Conservation (phyloP, 2,888 invertebrate genomes). For the Philhelius pedissequus region DNA sequence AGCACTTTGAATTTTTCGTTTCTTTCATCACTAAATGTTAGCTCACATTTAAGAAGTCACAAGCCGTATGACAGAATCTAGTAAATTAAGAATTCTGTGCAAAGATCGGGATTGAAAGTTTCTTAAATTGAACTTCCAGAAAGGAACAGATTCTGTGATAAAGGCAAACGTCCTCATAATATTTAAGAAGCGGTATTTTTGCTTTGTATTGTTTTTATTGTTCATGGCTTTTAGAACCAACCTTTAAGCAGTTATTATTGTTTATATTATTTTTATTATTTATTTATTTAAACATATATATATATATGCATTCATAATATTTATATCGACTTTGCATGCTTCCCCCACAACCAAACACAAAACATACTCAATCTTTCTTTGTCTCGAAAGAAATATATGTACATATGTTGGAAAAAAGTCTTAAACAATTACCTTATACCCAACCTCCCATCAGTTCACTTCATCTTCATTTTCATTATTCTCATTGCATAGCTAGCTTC, state of each 20-base stretch:
- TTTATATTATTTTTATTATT: conserved; percentile 16
- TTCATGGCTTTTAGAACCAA: conserved; percentile 67
- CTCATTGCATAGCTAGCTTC: conserved; percentile 21
- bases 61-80: neutral
- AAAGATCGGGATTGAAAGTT: too few species aligned
- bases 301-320: neutral
- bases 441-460: neutral
- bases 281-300: neutral
- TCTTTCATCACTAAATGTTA: conserved; percentile 15
- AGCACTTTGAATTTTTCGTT: conserved; percentile 24
- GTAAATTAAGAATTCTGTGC: neutral
- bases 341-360: neutral
- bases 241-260: conserved; percentile 58
- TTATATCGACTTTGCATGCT: neutral
- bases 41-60: neutral
- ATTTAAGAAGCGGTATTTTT: neutral
- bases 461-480: conserved; percentile 37
- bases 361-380: neutral
- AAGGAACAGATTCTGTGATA: neutral
- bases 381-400: neutral
- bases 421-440: conserved; percentile 22
- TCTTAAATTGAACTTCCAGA: too few species aligned
- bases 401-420: conserved; percentile 29
- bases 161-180: neutral
- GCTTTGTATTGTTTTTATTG: neutral